Base-by-base conservation (phyloP, 2,113 vertebrate genomes). In the Galeopterus variegatus region DNA sequence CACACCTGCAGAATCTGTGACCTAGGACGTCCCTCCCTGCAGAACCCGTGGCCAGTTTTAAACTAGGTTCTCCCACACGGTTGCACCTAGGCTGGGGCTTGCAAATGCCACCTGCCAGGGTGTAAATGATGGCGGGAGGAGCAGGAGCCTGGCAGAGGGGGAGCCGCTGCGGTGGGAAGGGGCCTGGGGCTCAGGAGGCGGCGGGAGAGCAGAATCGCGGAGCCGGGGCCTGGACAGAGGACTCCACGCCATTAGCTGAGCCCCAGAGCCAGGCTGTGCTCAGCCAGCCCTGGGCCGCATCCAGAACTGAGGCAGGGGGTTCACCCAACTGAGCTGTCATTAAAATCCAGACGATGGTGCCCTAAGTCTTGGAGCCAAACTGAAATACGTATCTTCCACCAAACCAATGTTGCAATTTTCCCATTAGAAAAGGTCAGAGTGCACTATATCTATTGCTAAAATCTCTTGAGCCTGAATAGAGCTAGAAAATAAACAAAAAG, bases 261-360 rank as follows among this genome's bases (percentile, higher is more conserved):
- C 36, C 14, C 12, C 1, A 0, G 69, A 24, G 8, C 31, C 41
- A n/a, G 14, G 23, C 65, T 65, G 3, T 4, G 0, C 67, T 9
- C 19, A 48, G 48, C 50, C 45, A 24, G 45, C 26, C 58, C 28
- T 64, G 93, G 50, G 58, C 9, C 12, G 45, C 17, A 2, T 28
- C 65, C 33, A 13, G n/a, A 2, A 21, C 1, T 33, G 70, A 50
- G 41, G 26, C 23, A 8, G 33, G 28, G 80, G 14, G 70, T 80
- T 36, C 73, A 82, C 15, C 41, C 7, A 13, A 19, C 56, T 14
- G 10, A 73, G n/a, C 19, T 2, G 3, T 24, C 3, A 33, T 9
- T 8, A 31, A 28, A 23, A 13, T 28, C 14, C 19, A 75, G 15
- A 23, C 90, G 70, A 18, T 15, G 1, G 1, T 4, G 45, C n/a